Percentiles rank a stretch among this genome's conserved stretches.
These are phyloP conservation scores for Catalaphyllia jardinei DNA, from an alignment of 64 coral and sea anemone genomes.

Conservation along the genomic window DNA sequence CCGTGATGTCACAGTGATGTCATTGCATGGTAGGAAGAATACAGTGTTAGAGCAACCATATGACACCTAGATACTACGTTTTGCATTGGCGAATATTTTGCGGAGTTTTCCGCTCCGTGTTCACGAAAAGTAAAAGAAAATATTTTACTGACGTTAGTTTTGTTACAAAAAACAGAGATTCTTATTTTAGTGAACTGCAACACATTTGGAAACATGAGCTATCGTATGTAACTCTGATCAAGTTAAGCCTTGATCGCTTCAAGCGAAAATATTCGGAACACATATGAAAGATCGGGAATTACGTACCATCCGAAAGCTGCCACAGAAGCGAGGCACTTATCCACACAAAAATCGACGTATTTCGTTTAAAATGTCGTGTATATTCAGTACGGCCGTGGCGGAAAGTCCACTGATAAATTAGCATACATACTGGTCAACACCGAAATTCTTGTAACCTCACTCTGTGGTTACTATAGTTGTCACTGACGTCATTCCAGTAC, in stretches of 20 bases:
- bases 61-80: neutral
- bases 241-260: neutral
- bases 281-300: neutral
- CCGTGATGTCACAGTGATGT: constrained; percentile 86
- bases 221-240: neutral
- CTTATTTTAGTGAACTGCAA: neutral
- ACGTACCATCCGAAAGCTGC: neutral
- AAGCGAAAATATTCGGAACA: neutral
- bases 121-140: neutral
- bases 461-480: constrained; percentile 44
- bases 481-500: constrained; percentile 30
- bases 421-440: neutral
- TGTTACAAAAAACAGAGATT: neutral
- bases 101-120: neutral
- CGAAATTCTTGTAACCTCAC: neutral
- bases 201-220: neutral
- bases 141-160: neutral
- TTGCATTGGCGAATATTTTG: neutral
- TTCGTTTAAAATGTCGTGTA: neutral
- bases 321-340: neutral
- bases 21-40: constrained; percentile 78
- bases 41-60: constrained; percentile 17
- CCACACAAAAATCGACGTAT: neutral
- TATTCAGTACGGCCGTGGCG: too few species aligned
- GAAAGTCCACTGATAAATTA: neutral